These are phyloP conservation scores for Hyperoplus lanceolatus DNA, from an alignment of 2,797 vertebrate species.

Conservation along the genomic window DNA sequence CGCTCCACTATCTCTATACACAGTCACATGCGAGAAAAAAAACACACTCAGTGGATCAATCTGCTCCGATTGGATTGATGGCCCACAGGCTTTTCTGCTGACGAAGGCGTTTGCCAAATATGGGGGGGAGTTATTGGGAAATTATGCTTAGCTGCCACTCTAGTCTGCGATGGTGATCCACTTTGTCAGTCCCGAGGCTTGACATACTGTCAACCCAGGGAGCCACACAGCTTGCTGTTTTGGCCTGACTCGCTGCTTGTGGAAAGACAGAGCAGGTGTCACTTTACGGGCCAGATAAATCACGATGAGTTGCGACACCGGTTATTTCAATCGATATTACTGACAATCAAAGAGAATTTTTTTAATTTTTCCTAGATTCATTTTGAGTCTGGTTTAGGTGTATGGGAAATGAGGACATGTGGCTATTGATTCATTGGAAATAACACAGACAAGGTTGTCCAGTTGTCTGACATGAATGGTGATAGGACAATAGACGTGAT, in stretches of 20 bases:
- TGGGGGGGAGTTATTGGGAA: constrained; percentile 75
- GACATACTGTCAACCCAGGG: constrained; percentile 66
- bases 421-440: constrained; percentile 22
- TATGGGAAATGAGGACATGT: constrained; percentile 2
- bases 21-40: constrained; percentile 42
- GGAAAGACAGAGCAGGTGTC: constrained; percentile 48
- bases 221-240: constrained; percentile 54
- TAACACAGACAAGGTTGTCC: constrained; percentile 4
- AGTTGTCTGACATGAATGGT: not conserved
- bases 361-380: constrained; percentile 27
- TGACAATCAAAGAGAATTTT: constrained; percentile 22
- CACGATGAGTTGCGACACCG: constrained; percentile 32
- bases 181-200: constrained; percentile 81
- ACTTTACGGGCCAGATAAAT: constrained; percentile 48
- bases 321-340: constrained; percentile 60
- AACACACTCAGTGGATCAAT: constrained; percentile 76
- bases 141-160: constrained; percentile 74
- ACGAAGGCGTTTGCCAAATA: constrained; percentile 79
- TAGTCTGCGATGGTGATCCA: constrained; percentile 68
- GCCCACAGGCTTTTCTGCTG: constrained; percentile 76
- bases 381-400: constrained; percentile 10
- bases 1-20: not conserved
- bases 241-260: constrained; percentile 32
- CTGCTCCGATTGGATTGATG: constrained; percentile 78
- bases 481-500: not conserved